Conservation (phyloP, 2,113 vertebrate species). For the Epinephelus moara region DNA sequence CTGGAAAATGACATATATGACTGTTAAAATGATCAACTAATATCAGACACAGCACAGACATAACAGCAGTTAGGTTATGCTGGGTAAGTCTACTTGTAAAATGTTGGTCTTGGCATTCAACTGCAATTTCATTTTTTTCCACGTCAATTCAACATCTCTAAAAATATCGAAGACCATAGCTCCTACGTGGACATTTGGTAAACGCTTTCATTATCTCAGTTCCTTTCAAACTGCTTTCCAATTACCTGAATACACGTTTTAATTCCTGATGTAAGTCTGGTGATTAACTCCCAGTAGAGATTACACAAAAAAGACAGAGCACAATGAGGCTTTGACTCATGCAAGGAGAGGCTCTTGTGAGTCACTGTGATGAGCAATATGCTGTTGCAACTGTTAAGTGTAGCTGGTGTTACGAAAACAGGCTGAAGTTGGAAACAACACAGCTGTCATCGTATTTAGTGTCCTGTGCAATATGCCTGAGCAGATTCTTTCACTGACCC, state of each 20-base stretch:
- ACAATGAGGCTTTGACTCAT: conserved; percentile 7
- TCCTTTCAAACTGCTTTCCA: not conserved
- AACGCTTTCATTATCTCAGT: not conserved
- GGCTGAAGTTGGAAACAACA: not conserved
- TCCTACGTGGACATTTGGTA: not conserved
- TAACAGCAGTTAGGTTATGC: not conserved
- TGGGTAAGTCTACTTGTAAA: not conserved
- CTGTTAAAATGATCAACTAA: not conserved
- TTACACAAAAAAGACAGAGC: not conserved
- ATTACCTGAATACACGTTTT: not conserved
- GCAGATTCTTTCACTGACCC: not conserved
- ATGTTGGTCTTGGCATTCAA: not conserved
- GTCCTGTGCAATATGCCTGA: not conserved
- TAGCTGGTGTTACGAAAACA: not conserved
- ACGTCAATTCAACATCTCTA: not conserved
- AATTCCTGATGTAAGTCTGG: not conserved
- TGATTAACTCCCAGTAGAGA: not conserved
- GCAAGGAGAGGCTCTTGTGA: conserved; percentile 33
- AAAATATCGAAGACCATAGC: not conserved
- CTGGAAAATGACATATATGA: not conserved
- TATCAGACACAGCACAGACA: conserved; percentile 5
- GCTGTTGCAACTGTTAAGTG: not conserved
- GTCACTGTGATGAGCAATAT: conserved; percentile 41
- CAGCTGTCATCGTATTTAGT: not conserved
- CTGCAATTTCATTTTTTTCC: not conserved